Base-by-base conservation (phyloP, 2,888 invertebrate genomes). In the Hemistola chrysoprasaria region DNA sequence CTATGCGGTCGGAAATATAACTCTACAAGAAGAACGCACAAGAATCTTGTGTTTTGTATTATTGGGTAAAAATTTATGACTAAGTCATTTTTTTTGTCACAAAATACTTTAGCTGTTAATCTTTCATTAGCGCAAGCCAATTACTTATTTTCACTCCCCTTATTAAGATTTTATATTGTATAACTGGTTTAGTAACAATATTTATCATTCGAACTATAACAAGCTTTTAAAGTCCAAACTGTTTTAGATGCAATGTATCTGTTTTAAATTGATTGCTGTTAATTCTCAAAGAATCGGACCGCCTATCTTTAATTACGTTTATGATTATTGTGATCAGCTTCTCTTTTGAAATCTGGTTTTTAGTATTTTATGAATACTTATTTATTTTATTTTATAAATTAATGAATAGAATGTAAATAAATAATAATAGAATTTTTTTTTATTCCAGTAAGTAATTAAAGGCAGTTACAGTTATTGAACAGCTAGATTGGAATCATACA, bases 271-370 rank as follows among this genome's bases (percentile, higher is more conserved):
- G 78, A 80, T 79, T 77, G 74, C 69, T 66, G 71, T 77, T 79
- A 78, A 78, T 81, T 75, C 64, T 76, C 73, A 73, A 74, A 74
- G 74, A 75, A 74, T 62, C 65, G 54, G 59, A 65, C 77, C 72
- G 77, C 76, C 78, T 71, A 59, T 62, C 67, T 79, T 76, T 79
- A 79, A 81, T 81, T 79, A 71, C 75, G 62, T 81, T 78, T 81
- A 73, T 70, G 70, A 71, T 66, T 59, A 53, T 64, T 72, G 64
- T 43, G 54, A 58, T 60, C 53, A 59, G 60, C 66, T 65, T 69
- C 26, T 34, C n/a, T 9, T 29, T 24, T 10, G 22, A 20, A 40
- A 29, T 5, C 11, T 25, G 6, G 21, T 24, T 10, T 9, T 11
- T 16, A 6, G 10, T 11, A 8, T 21, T 24, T 24, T 8, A 24